phyloP scores from a whole-genome alignment of 1,140 invertebrate species.

The Drosophila triauraria region DNA sequence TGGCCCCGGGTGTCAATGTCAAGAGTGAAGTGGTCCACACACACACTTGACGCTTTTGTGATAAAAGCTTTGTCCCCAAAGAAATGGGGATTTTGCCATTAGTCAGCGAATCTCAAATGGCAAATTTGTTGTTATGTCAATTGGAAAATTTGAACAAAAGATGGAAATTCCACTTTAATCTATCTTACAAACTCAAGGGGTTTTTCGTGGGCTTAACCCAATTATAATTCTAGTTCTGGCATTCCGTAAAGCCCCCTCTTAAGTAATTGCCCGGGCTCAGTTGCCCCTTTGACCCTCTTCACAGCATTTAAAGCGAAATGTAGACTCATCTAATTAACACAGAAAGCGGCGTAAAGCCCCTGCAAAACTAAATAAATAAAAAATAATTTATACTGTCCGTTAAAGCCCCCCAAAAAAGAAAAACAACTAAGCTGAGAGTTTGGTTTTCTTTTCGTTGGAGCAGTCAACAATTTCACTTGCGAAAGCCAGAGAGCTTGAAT shows the following conservation, averaged over 20 bases:
- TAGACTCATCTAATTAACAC: slow-evolving; percentile 63
- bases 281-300: slow-evolving; percentile 35
- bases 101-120: slow-evolving; percentile 22
- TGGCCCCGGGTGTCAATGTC: slow-evolving; percentile 67
- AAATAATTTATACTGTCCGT: slow-evolving; percentile 42
- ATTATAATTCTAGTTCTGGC: slow-evolving; percentile 1
- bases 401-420: slow-evolving; percentile 4
- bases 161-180: neutral
- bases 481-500: slow-evolving; percentile 46
- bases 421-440: slow-evolving; percentile 10
- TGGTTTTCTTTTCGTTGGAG: slow-evolving; percentile 46
- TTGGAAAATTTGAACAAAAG: slow-evolving; percentile 28
- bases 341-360: slow-evolving; percentile 37
- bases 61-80: slow-evolving; percentile 32
- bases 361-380: slow-evolving; percentile 38
- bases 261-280: neutral
- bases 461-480: slow-evolving; percentile 70
- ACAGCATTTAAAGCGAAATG: slow-evolving; percentile 24
- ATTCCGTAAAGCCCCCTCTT: slow-evolving; percentile 3
- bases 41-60: slow-evolving; percentile 49
- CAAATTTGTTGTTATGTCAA: slow-evolving; percentile 20
- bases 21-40: slow-evolving; percentile 47
- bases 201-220: slow-evolving; percentile 16
- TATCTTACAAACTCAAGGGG: neutral
- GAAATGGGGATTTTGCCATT: slow-evolving; percentile 23